Percentiles rank a stretch among this genome's conserved stretches.
phyloP scores from a whole-genome alignment of 2,888 invertebrate species.

The Lasioglossum pauxillum region DNA sequence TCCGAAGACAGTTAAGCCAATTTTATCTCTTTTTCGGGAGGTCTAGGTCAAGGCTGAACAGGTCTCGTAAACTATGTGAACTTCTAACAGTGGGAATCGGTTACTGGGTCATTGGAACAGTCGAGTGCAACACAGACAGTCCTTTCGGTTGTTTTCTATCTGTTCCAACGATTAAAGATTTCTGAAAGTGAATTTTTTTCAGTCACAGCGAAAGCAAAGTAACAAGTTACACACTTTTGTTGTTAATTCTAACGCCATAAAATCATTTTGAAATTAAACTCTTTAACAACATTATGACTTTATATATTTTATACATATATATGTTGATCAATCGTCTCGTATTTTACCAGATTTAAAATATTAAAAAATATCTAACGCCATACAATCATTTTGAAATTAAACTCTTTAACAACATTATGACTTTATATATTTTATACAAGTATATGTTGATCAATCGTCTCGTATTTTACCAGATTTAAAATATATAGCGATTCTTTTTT shows the following conservation, averaged over 20 bases:
- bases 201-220: neutral
- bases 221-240: neutral
- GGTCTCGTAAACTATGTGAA: neutral
- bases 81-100: neutral
- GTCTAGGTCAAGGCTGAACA: conserved; percentile 4
- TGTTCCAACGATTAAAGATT: neutral
- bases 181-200: neutral
- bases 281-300: neutral
- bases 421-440: neutral
- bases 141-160: neutral
- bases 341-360: too few relatives aligned
- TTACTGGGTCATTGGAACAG: conserved; percentile 4
- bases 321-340: too few relatives aligned
- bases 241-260: too few relatives aligned
- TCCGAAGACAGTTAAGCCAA: neutral
- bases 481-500: neutral
- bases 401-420: neutral
- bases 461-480: neutral
- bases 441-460: too few relatives aligned
- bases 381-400: too few relatives aligned
- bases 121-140: neutral
- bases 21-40: neutral
- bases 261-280: neutral
- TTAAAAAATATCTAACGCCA: too few relatives aligned
- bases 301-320: neutral